Evolutionary conservation across 2,888 invertebrate genomes (phyloP).

Genomic region (Macropis europaea): DNA sequence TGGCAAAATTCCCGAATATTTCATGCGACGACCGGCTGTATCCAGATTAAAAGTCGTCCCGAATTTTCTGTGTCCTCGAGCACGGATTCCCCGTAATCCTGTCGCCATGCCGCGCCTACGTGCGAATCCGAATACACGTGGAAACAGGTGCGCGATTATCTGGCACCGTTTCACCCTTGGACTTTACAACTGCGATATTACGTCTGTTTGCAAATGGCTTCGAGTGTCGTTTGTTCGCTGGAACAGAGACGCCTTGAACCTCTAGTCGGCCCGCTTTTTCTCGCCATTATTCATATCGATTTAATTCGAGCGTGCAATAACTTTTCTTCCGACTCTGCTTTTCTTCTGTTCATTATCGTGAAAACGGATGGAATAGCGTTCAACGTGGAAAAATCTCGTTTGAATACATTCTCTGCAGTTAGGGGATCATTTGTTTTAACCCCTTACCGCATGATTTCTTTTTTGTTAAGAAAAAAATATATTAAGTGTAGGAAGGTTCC

Average conservation of each 20-base stretch:
- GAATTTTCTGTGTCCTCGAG: constrained; percentile 37
- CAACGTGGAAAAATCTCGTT: too few species aligned
- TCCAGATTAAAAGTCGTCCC: constrained; percentile 39
- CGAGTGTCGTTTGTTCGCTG: background rate
- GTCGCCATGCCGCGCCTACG: constrained; percentile 30
- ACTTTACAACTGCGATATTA: constrained; percentile 24
- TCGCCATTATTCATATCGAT: background rate
- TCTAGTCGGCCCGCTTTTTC: background rate
- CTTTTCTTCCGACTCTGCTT: background rate
- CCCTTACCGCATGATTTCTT: too few species aligned
- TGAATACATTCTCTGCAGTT: too few species aligned
- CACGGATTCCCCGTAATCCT: constrained; percentile 19
- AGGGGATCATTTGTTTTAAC: too few species aligned
- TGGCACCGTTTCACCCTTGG: constrained; percentile 28
- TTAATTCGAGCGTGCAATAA: too few species aligned
- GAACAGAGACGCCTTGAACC: background rate
- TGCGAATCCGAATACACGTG: constrained; percentile 44
- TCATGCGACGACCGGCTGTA: too few species aligned
- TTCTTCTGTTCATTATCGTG: too few species aligned
- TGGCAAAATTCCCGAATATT: constrained; percentile 37
- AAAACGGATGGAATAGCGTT: too few species aligned
- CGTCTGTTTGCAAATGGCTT: background rate
- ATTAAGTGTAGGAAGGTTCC: too few species aligned
- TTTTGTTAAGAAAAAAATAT: too few species aligned
- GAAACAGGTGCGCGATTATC: constrained; percentile 52